Percentiles rank a stretch among this genome's conserved stretches.
Evolutionary conservation across 92 coral and sea anemone species (phyloP).

Genomic region (Actinostola sp.): DNA sequence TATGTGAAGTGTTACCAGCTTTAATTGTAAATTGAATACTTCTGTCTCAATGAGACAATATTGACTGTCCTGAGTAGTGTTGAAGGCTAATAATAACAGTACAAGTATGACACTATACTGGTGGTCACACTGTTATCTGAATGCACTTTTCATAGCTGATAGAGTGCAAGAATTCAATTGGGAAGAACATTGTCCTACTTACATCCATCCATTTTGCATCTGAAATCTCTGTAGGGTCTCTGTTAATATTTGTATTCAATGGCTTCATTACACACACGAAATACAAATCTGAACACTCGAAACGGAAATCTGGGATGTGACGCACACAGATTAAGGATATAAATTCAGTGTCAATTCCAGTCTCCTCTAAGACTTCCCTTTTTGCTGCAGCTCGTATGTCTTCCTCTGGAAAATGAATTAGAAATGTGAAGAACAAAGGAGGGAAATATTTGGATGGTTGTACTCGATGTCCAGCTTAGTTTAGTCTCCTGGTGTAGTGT

Average conservation of each 20-base stretch:
- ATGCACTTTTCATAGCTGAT: too few species aligned
- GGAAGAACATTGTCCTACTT: constrained; percentile 36
- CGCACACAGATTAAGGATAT: constrained; percentile 71
- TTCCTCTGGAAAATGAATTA: constrained; percentile 50
- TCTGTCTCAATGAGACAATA: too few species aligned
- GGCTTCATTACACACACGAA: constrained; percentile 72
- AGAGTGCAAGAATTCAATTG: too few species aligned
- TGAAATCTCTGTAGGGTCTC: constrained; percentile 66
- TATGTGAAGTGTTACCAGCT: too few species aligned
- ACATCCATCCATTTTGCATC: constrained; percentile 92
- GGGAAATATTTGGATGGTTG: too few species aligned
- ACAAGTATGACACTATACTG: too few species aligned
- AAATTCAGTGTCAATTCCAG: constrained; percentile 78
- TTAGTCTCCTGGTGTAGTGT: too few species aligned
- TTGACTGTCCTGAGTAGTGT: too few species aligned
- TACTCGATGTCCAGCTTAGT: too few species aligned
- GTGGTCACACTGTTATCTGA: too few species aligned
- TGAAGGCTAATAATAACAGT: too few species aligned
- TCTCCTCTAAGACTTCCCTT: constrained; percentile 87
- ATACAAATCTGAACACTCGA: constrained; percentile 83
- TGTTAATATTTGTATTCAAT: constrained; percentile 59
- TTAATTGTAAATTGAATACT: too few species aligned
- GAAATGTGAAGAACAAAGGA: background rate
- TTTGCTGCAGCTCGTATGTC: constrained; percentile 77
- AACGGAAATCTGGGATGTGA: constrained; percentile 73